Percentiles rank a stretch among this genome's conserved stretches.
Evolutionary conservation across 2,113 vertebrate species (phyloP).

Genomic region (Willisornis vidua): DNA sequence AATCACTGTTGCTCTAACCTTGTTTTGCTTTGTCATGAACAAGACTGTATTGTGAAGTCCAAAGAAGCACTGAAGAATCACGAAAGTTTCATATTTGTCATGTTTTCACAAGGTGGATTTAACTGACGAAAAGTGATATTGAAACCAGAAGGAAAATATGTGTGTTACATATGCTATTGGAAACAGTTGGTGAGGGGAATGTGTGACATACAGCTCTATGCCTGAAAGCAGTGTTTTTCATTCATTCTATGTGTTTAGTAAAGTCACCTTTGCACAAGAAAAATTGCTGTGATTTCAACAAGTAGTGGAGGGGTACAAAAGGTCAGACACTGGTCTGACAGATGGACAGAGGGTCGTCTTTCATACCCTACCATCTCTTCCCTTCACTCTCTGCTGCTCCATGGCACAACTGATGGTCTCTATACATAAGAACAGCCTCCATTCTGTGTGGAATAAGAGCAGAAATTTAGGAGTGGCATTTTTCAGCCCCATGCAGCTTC

Average conservation of each 20-base stretch:
- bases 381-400: not conserved
- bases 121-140: not conserved
- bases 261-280: not conserved
- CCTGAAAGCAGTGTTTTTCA: not conserved
- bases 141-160: not conserved
- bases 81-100: not conserved
- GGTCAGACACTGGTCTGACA: not conserved
- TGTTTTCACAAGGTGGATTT: conserved; percentile 21
- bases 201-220: not conserved
- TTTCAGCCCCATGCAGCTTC: not conserved
- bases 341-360: not conserved
- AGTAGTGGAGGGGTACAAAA: not conserved
- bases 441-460: not conserved
- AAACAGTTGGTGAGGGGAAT: not conserved
- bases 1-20: not conserved
- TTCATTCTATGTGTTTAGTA: not conserved
- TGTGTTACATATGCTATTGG: not conserved
- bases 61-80: not conserved
- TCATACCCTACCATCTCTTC: not conserved
- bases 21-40: not conserved
- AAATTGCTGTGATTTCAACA: not conserved
- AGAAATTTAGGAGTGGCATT: not conserved
- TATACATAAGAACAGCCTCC: not conserved
- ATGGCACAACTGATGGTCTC: not conserved
- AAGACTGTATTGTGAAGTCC: not conserved